Percentiles rank a stretch among this genome's conserved stretches.
phyloP scores from a whole-genome alignment of 2,797 vertebrate species.

The Lagorchestes hirsutus region DNA sequence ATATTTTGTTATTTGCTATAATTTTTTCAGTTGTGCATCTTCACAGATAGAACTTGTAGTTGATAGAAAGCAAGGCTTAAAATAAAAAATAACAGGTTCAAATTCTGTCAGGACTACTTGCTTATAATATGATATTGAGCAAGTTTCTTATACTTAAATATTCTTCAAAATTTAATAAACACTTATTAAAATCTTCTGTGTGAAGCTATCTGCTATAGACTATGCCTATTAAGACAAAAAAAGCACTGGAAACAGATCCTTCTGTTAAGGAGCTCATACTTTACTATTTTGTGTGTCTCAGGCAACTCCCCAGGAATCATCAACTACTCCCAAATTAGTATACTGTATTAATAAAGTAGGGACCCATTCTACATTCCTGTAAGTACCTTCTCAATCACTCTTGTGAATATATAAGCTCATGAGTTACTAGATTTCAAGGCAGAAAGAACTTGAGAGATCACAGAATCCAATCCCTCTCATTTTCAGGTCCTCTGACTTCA shows the following conservation, averaged over 20 bases:
- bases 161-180: background rate
- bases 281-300: background rate
- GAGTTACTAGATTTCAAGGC: too few relatives aligned
- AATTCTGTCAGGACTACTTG: background rate
- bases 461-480: too few relatives aligned
- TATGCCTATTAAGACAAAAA: background rate
- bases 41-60: background rate
- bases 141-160: background rate
- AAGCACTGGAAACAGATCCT: background rate
- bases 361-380: too few relatives aligned
- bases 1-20: background rate
- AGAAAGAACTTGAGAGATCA: too few relatives aligned
- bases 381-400: too few relatives aligned
- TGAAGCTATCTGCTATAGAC: background rate
- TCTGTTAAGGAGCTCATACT: background rate
- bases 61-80: background rate
- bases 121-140: background rate
- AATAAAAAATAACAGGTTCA: background rate
- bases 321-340: too few relatives aligned
- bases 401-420: too few relatives aligned
- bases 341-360: too few relatives aligned
- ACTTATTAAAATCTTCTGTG: background rate
- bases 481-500: too few relatives aligned
- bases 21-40: background rate
- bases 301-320: background rate